phyloP scores from a whole-genome alignment of 2,113 vertebrate genomes.

The Centropristis striata region DNA sequence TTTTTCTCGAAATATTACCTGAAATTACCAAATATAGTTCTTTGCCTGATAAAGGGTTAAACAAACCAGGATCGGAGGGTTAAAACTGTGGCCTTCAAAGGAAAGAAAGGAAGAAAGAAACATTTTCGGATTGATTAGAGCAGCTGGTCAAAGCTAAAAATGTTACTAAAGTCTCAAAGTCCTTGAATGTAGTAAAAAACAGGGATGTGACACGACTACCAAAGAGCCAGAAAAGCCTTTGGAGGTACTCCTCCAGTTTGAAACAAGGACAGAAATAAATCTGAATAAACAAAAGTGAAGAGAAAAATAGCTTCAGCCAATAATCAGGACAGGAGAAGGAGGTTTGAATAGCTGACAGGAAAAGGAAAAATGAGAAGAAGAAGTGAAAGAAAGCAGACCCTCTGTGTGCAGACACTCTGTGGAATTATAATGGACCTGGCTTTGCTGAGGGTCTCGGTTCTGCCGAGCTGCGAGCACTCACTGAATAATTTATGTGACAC shows the following conservation, averaged over 20 bases:
- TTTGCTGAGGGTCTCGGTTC: conserved; percentile 66
- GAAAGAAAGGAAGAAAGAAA: no score
- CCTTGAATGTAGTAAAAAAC: neutral
- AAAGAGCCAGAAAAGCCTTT: neutral
- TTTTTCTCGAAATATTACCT: no score
- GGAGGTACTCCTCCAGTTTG: neutral
- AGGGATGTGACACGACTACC: neutral
- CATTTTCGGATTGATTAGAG: no score
- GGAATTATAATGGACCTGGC: conserved; percentile 54
- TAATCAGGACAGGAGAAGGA: no score
- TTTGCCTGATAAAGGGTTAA: no score
- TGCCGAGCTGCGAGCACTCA: conserved; percentile 29
- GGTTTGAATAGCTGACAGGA: neutral
- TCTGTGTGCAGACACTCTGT: neutral
- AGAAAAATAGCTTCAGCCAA: neutral
- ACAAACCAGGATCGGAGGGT: no score
- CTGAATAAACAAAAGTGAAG: neutral
- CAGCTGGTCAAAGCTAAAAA: neutral
- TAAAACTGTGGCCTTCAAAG: no score
- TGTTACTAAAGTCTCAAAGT: neutral
- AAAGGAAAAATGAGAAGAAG: neutral
- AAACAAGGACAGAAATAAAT: neutral
- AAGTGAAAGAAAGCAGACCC: neutral
- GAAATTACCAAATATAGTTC: no score
- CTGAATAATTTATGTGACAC: conserved; percentile 73